phyloP scores from a whole-genome alignment of 2,888 invertebrate species.

The Amphipoea oculea region DNA sequence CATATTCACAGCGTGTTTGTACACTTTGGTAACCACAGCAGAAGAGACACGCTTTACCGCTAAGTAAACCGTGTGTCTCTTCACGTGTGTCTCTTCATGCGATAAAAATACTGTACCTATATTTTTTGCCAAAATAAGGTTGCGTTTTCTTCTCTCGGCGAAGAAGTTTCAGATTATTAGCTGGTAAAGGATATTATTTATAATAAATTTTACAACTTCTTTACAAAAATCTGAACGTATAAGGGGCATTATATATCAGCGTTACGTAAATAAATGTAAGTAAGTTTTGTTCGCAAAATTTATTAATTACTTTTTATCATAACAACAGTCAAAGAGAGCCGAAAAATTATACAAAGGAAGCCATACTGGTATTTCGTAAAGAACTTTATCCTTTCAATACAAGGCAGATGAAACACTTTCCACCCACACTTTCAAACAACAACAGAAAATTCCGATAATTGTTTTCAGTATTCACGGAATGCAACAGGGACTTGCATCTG shows the following conservation, averaged over 20 bases:
- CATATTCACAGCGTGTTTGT: neutral
- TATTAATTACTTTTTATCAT: neutral
- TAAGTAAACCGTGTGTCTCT: neutral
- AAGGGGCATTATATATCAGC: neutral
- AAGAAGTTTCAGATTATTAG: neutral
- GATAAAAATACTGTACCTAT: too few relatives aligned
- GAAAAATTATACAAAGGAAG: neutral
- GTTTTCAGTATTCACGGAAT: conserved; percentile 39
- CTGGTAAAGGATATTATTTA: neutral
- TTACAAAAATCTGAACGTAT: neutral
- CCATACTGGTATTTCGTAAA: neutral
- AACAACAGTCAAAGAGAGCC: neutral
- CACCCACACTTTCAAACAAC: neutral
- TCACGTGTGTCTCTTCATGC: neutral
- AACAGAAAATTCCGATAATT: conserved; percentile 25
- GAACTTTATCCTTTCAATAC: neutral
- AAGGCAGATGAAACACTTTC: neutral
- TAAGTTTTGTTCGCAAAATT: neutral
- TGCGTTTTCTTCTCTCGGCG: neutral
- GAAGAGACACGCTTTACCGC: too few relatives aligned
- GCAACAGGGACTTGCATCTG: conserved; percentile 68
- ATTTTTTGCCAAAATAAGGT: neutral
- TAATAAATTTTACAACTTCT: neutral
- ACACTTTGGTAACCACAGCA: neutral
- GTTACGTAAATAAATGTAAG: neutral